A percentile compares a stretch with the other conserved stretches of the same genome.
Conservation (phyloP, 1,140 invertebrate species). For the Temnothorax nylanderi region DNA sequence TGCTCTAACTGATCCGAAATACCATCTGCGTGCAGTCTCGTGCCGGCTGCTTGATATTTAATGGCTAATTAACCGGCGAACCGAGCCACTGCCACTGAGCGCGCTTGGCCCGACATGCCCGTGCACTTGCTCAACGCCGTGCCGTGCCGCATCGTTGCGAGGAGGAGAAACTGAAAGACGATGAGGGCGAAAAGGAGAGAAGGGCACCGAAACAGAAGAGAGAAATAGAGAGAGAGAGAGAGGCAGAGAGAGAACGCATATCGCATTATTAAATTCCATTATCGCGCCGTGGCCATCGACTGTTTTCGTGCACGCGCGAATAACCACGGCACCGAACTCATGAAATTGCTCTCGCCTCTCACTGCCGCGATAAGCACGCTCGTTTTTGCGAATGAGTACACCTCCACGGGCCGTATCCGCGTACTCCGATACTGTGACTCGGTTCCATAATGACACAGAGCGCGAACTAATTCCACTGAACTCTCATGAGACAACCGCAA, state of each 20-base stretch:
- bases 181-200: slow-evolving; percentile 15
- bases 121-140: slow-evolving; percentile 50
- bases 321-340: slow-evolving; percentile 42
- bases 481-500: background rate
- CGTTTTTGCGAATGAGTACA: slow-evolving; percentile 61
- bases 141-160: slow-evolving; percentile 27
- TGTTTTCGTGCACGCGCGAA: slow-evolving; percentile 65
- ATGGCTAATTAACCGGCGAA: slow-evolving; percentile 75
- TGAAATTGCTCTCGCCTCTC: slow-evolving; percentile 55
- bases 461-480: background rate
- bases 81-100: slow-evolving; percentile 51
- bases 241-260: background rate
- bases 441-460: slow-evolving; percentile 2
- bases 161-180: slow-evolving; percentile 35
- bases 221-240: background rate
- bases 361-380: slow-evolving; percentile 49
- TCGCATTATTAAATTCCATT: slow-evolving; percentile 73
- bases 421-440: background rate
- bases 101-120: slow-evolving; percentile 34
- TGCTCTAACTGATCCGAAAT: slow-evolving; percentile 71
- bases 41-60: slow-evolving; percentile 76
- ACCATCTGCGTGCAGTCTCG: slow-evolving; percentile 71
- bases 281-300: slow-evolving; percentile 62
- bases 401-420: background rate
- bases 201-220: background rate